phyloP scores from a whole-genome alignment of 1,140 invertebrate species.

The Bactericera cockerelli region DNA sequence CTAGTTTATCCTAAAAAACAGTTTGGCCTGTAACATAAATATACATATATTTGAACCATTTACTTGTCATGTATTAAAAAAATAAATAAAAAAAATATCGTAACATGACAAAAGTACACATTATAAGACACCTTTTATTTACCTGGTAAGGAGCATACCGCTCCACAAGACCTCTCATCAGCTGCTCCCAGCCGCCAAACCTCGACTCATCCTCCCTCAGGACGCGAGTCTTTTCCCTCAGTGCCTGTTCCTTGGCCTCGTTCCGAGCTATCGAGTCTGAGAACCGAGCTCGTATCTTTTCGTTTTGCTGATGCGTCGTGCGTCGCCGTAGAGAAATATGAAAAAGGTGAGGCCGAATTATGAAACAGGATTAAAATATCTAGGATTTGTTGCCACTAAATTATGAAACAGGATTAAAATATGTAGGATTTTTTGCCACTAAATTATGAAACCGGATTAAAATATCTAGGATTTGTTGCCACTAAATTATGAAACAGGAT shows the following conservation, averaged over 20 bases:
- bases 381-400: neutral
- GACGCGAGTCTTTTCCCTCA: neutral
- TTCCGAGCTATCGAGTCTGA: neutral
- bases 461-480: neutral
- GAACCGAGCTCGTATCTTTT: neutral
- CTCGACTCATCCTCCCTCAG: neutral
- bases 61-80: too few species aligned
- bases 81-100: too few species aligned
- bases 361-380: neutral
- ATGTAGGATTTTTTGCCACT: neutral
- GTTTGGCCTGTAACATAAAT: too few species aligned
- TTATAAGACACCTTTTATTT: too few species aligned
- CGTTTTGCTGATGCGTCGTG: conserved; percentile 2
- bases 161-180: neutral
- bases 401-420: neutral
- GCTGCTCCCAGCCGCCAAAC: neutral
- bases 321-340: too few species aligned
- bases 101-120: too few species aligned
- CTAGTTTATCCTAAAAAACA: too few species aligned
- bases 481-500: neutral
- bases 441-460: neutral
- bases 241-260: neutral
- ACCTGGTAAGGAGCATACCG: neutral
- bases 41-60: too few species aligned
- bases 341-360: too few species aligned